These are phyloP conservation scores for Sapayoa aenigma DNA, from an alignment of 2,113 vertebrate genomes.

Conservation along the genomic window DNA sequence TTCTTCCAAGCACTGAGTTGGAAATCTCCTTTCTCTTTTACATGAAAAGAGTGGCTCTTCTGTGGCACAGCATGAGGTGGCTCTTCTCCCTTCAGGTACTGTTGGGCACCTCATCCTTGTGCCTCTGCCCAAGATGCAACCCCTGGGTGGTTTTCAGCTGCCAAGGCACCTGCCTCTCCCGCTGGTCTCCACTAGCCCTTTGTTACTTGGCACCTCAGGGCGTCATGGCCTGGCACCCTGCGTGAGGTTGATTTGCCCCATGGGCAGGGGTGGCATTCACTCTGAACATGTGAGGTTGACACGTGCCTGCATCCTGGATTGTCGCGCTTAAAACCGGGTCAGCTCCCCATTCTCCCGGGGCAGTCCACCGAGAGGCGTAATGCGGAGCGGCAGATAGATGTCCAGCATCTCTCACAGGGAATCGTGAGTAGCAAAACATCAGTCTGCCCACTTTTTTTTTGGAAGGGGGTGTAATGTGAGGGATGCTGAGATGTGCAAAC, in stretches of 20 bases:
- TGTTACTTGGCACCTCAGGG: not conserved
- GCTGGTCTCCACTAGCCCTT: not conserved
- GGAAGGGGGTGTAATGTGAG: not conserved
- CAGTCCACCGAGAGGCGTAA: not conserved
- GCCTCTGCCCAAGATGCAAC: not conserved
- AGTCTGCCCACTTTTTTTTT: not conserved
- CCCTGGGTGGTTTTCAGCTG: not conserved
- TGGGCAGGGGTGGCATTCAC: not conserved
- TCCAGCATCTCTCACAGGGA: not conserved
- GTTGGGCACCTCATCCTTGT: accelerated
- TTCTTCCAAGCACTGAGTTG: not conserved
- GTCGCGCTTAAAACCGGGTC: accelerated
- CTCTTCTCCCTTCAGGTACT: not conserved
- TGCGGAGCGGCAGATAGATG: not conserved
- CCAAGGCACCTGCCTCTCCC: not conserved
- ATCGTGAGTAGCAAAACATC: accelerated
- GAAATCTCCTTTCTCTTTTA: not conserved
- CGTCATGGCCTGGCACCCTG: accelerated
- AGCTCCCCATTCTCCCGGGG: not conserved
- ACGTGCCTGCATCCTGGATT: not conserved
- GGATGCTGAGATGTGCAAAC: not conserved
- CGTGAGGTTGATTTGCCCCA: accelerated
- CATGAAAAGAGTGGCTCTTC: not conserved
- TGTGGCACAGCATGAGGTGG: not conserved
- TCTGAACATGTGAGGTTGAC: not conserved